Base-by-base conservation (phyloP, 2,113 vertebrate genomes). In the Martes martes region DNA sequence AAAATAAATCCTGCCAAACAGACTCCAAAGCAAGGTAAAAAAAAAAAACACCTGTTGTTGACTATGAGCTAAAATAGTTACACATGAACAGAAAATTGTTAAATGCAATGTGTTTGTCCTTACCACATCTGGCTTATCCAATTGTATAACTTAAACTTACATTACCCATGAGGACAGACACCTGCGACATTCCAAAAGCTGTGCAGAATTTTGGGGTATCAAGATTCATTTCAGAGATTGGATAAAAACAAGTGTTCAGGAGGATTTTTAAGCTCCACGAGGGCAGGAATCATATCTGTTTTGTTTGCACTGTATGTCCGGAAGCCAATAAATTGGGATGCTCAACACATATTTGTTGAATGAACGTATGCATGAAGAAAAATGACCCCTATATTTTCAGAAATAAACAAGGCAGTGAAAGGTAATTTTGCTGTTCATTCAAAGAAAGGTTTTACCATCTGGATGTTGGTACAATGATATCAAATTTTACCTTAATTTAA, bases 401-500 rank as follows among this genome's bases (percentile, higher is more conserved):
- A 95, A 95, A 67, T 95, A 76, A 87, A 93, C 36, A 92, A 95
- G 39, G 21, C 21, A 84, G 28, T 80, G 95, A 76, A 94, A 92
- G 36, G 31, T 71, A 74, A 92, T 82, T 89, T 90, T 61, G 23
- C 26, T 80, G 73, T n/a, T 90, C 33, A 92, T 26, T 47, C n/a
- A 71, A 50, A 94, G 42, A 55, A 88, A 52, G 31, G 2, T 71
- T 89, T 91, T 84, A 67, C 81, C 15, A 93, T 21, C 15, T 52
- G 16, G 31, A 90, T 81, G 2, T 39, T 93, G 21, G 10, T 65
- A 69, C 52, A 55, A 26, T 94, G 45, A 95, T 84, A 65, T 1
- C 24, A 81, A 84, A 91, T 86, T 97, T 73, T 81, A 89, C 28
- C 92, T 80, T 92, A 78, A 55, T 55, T 88, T 94, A 50, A 85